Conservation (phyloP, 1,140 invertebrate species). For the Bicyclus anynana region DNA sequence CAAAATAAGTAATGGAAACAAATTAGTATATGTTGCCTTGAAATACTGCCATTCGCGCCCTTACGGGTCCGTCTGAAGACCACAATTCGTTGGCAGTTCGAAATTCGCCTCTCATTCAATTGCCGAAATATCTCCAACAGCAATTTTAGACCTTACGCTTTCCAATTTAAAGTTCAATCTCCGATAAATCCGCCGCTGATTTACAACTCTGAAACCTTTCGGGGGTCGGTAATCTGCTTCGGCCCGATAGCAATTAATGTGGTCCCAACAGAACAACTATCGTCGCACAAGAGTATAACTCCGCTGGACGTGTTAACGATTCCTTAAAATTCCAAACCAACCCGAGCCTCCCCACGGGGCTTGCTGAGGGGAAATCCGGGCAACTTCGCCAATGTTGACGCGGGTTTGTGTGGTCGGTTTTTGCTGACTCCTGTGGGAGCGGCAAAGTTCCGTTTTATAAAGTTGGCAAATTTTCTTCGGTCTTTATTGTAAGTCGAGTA, state of each 20-base stretch:
- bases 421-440: conserved; percentile 13
- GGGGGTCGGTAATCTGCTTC: conserved; percentile 61
- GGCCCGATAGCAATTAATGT: conserved; percentile 67
- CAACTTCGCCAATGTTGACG: conserved; percentile 25
- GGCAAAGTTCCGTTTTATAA: conserved; percentile 12
- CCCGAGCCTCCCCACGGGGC: conserved; percentile 10
- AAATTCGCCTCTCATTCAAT: conserved; percentile 48
- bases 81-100: conserved; percentile 38
- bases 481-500: conserved; percentile 14
- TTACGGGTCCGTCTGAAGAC: conserved; percentile 39
- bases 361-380: conserved; percentile 17
- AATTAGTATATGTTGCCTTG: conserved; percentile 47
- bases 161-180: conserved; percentile 28
- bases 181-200: conserved; percentile 27
- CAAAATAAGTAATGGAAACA: conserved; percentile 35
- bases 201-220: conserved; percentile 54
- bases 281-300: conserved; percentile 33
- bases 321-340: conserved; percentile 18
- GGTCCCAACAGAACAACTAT: conserved; percentile 45
- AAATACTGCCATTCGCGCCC: conserved; percentile 48
- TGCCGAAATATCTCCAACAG: conserved; percentile 23
- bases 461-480: conserved; percentile 17
- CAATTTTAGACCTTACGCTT: conserved; percentile 33
- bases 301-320: conserved; percentile 31
- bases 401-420: conserved; percentile 20